A percentile compares a stretch with the other conserved stretches of the same genome.
phyloP scores from a whole-genome alignment of 1,140 invertebrate genomes.

The Nephila pilipes region DNA sequence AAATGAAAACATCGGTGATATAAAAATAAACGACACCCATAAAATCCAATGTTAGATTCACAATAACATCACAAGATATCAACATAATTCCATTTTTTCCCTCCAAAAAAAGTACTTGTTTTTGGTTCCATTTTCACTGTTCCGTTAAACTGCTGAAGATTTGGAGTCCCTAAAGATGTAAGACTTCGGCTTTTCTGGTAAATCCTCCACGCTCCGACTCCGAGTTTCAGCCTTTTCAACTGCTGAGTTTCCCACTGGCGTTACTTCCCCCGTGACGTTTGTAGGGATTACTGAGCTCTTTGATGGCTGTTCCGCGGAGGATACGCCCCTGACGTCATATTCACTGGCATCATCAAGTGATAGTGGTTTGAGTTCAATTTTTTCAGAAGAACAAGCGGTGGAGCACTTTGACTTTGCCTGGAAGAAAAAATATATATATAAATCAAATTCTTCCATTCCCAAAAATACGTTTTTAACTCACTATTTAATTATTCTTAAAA shows the following conservation, averaged over 20 bases:
- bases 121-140: not conserved
- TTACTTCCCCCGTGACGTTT: not conserved
- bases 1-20: slow-evolving; percentile 69
- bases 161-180: slow-evolving; percentile 60
- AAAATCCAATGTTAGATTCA: slow-evolving; percentile 62
- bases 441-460: too few relatives aligned
- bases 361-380: slow-evolving; percentile 50
- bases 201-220: slow-evolving; percentile 68
- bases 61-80: slow-evolving; percentile 42
- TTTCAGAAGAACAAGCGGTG: slow-evolving; percentile 4
- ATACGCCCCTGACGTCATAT: not conserved
- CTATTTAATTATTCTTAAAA: too few relatives aligned
- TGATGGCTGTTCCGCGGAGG: not conserved
- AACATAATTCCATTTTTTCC: slow-evolving; percentile 19
- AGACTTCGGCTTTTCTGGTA: slow-evolving; percentile 55
- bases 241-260: not conserved
- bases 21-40: slow-evolving; percentile 74
- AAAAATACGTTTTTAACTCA: too few relatives aligned
- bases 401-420: slow-evolving; percentile 56
- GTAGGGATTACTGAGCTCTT: not conserved
- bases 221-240: slow-evolving; percentile 10
- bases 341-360: not conserved
- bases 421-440: not conserved
- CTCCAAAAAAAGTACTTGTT: not conserved
- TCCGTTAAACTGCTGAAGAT: slow-evolving; percentile 57